Evolutionary conservation across 2,888 invertebrate species (phyloP).

Genomic region (Metacarcinus magister): DNA sequence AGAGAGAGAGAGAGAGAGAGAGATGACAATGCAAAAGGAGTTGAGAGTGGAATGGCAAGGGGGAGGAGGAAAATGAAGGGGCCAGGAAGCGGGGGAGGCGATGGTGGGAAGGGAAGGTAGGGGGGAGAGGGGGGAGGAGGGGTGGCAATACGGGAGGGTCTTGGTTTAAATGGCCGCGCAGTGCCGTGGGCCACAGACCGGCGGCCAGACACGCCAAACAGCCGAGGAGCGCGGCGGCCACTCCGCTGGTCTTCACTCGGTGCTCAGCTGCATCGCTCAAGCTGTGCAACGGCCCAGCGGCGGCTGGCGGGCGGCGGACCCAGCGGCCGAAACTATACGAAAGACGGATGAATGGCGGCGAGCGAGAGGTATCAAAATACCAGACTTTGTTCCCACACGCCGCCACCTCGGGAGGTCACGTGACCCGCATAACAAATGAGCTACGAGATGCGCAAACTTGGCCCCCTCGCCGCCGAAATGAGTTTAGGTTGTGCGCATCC

Average conservation of each 20-base stretch:
- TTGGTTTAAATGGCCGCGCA: conserved; percentile 69
- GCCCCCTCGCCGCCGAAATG: conserved; percentile 3
- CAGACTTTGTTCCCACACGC: conserved; percentile 73
- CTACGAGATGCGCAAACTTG: conserved; percentile 62
- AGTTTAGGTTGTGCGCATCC: conserved; percentile 26
- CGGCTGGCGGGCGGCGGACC: conserved; percentile 44
- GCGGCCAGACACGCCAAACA: conserved; percentile 67
- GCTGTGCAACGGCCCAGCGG: neutral
- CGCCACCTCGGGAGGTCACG: conserved; percentile 72
- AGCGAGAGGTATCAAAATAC: conserved; percentile 66
- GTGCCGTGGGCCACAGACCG: conserved; percentile 48
- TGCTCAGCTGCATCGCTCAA: conserved; percentile 60
- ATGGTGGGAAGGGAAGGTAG: neutral
- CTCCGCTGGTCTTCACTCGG: conserved; percentile 64
- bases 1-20: no score
- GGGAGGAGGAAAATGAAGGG: neutral
- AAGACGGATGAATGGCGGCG: conserved; percentile 63
- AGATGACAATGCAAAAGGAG: neutral
- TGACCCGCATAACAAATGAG: conserved; percentile 72
- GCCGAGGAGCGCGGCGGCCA: conserved; percentile 55
- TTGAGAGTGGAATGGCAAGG: neutral
- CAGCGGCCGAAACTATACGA: conserved; percentile 62
- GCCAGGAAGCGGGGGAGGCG: no score
- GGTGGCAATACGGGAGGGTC: conserved; percentile 42
- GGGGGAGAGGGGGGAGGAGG: neutral